Evolutionary conservation across 2,113 vertebrate species (phyloP).

Genomic region (Danionella cerebrum): DNA sequence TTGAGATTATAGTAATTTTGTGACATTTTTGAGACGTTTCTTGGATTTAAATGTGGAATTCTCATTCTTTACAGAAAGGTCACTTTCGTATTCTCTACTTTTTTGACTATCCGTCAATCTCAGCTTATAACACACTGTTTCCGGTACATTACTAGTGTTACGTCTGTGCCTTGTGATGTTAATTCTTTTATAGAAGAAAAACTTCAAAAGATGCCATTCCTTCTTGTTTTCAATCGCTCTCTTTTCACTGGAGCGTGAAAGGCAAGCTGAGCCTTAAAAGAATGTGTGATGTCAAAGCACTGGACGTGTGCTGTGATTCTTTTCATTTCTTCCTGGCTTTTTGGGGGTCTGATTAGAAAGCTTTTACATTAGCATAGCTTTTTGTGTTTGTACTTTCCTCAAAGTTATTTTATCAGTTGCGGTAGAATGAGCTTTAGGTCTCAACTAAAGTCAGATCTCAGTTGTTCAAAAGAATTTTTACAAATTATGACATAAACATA

Average conservation of each 20-base stretch:
- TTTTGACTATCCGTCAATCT: background rate
- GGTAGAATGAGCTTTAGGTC: too few species aligned
- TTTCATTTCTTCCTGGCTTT: background rate
- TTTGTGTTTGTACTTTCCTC: background rate
- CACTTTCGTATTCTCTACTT: background rate
- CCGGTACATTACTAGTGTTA: background rate
- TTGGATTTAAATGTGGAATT: background rate
- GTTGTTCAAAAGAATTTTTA: too few species aligned
- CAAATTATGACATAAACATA: too few species aligned
- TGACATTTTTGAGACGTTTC: too few species aligned
- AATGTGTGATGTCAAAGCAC: background rate
- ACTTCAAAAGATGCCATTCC: constrained; percentile 11
- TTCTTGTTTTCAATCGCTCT: background rate
- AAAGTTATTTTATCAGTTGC: background rate
- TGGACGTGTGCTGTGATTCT: background rate
- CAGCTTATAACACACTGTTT: background rate
- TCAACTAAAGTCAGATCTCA: too few species aligned
- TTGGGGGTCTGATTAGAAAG: background rate
- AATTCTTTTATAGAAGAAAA: background rate
- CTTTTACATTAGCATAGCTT: background rate
- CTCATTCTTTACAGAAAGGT: background rate
- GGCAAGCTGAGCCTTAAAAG: background rate
- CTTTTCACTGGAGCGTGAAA: background rate
- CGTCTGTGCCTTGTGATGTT: constrained; percentile 14
- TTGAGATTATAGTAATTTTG: too few species aligned